Evolutionary conservation across 2,888 invertebrate genomes (phyloP).

Genomic region (Habroteleia sp.): DNA sequence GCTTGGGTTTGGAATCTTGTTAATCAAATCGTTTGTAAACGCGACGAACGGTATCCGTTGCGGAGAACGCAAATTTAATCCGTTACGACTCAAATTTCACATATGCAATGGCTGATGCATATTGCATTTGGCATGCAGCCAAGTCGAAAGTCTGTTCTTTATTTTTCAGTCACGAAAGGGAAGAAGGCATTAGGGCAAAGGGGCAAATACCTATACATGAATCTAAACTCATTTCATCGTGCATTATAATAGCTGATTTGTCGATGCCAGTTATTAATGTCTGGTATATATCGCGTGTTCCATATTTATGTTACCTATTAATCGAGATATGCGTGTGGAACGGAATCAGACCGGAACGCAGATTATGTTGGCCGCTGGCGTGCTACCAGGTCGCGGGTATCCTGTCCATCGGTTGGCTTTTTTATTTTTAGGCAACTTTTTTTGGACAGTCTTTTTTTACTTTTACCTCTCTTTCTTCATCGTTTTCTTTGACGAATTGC

Average conservation of each 20-base stretch:
- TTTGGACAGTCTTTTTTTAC: no score
- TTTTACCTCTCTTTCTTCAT: slow-evolving; percentile 21
- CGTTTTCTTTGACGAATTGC: slow-evolving; percentile 55
- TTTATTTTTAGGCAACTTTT: slow-evolving; percentile 27
- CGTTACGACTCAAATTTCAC: slow-evolving; percentile 78
- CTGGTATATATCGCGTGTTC: slow-evolving; percentile 18
- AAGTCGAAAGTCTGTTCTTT: slow-evolving; percentile 68
- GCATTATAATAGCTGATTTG: slow-evolving; percentile 25
- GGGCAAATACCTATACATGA: slow-evolving; percentile 36
- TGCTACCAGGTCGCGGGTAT: slow-evolving; percentile 42
- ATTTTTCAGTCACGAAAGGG: slow-evolving; percentile 39
- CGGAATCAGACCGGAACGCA: slow-evolving; percentile 56
- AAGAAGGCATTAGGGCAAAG: slow-evolving; percentile 36
- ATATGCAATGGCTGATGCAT: slow-evolving; percentile 78
- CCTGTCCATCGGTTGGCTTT: slow-evolving; percentile 7
- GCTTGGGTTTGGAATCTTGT: slow-evolving; percentile 45
- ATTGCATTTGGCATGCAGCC: slow-evolving; percentile 78
- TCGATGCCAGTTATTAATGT: slow-evolving; percentile 44
- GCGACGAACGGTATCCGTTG: slow-evolving; percentile 2
- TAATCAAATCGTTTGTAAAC: slow-evolving; percentile 43
- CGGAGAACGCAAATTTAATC: slow-evolving; percentile 73
- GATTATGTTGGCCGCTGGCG: slow-evolving; percentile 45
- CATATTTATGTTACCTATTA: slow-evolving; percentile 38
- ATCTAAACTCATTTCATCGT: slow-evolving; percentile 33
- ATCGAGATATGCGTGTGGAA: slow-evolving; percentile 47